Percentiles rank a stretch among this genome's conserved stretches.
These are phyloP conservation scores for Watersipora subatra DNA, from an alignment of 1,140 invertebrate genomes.

Conservation along the genomic window DNA sequence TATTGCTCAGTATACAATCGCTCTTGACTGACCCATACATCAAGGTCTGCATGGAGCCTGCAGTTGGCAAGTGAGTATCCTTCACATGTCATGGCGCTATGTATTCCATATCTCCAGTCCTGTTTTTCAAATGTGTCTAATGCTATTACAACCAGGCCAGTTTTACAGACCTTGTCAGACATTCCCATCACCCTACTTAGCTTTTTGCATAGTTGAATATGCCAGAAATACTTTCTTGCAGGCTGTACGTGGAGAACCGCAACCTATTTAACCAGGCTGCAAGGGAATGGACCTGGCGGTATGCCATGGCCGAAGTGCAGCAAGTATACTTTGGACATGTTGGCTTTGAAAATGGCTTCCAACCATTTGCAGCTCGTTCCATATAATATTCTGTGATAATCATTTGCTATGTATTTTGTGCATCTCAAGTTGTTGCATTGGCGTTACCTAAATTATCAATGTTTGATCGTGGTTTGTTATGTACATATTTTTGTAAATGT, in stretches of 20 bases:
- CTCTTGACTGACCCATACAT: slow-evolving; percentile 82
- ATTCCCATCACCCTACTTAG: too few relatives aligned
- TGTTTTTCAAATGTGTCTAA: too few relatives aligned
- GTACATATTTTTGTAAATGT: too few relatives aligned
- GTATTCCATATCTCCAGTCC: too few relatives aligned
- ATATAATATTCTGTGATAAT: neutral
- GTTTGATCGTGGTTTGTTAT: too few relatives aligned
- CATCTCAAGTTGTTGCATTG: too few relatives aligned
- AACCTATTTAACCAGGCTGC: slow-evolving; percentile 67
- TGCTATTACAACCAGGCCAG: too few relatives aligned
- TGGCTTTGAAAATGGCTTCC: neutral
- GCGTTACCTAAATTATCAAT: too few relatives aligned
- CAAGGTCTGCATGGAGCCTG: slow-evolving; percentile 80
- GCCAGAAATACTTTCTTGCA: neutral
- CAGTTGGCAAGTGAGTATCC: slow-evolving; percentile 50
- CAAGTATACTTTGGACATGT: neutral
- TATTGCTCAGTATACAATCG: slow-evolving; percentile 54
- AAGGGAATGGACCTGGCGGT: slow-evolving; percentile 75
- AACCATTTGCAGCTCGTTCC: neutral
- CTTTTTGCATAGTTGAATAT: too few relatives aligned
- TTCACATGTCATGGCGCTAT: too few relatives aligned
- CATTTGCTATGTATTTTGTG: too few relatives aligned
- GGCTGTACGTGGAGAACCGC: slow-evolving; percentile 62
- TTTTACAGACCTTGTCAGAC: too few relatives aligned
- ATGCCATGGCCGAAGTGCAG: slow-evolving; percentile 71